Base-by-base conservation (phyloP, 2,797 vertebrate genomes). In the Trichosurus vulpecula region DNA sequence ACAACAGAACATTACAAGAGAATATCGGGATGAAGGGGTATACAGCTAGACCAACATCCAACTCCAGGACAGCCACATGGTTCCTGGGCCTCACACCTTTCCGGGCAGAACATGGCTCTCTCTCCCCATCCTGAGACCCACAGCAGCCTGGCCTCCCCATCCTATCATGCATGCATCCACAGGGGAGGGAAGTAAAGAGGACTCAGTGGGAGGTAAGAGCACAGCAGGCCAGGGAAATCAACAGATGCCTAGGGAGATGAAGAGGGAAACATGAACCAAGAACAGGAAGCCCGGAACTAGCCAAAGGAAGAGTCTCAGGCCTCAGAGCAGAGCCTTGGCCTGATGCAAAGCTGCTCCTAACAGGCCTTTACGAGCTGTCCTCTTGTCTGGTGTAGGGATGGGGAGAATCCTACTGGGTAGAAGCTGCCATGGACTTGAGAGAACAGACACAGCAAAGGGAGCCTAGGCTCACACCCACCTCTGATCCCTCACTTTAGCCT, bases 1-100 rank as follows among this genome's bases (percentile, higher is more conserved):
- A 99, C 99, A 99, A 99, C 99, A 99, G 97, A 98, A 99, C 98
- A 98, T 99, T 98, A 99, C 92, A 98, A 98, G 96, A 96, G 97
- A 95, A 97, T 98, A 97, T 19, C 91, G 90, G 89, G 2, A 81
- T 27, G 41, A 27, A 47, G 41, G 52, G 51, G 5, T 35, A 90
- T 47, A n/a, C 51, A 90, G 89, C 52, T 2, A 90, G 29, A 90
- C 89, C 25, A 31, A 13, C 51, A 52, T 52, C 51, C 14, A 1
- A 52, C 52, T 53, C 89, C 27, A 16, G 19, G 66, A 25, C 66
- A 41, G 66, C 19, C 66, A 25, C 9, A 8, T 4, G 3, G 74
- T 16, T 11, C 74, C 41, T 87, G 47, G n/a, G 74, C 25, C 74
- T 51, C n/a, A 47, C 25, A 27, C n/a, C n/a, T 81, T 22, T 74